Evolutionary conservation across 2,113 vertebrate species (phyloP).

Genomic region (Rhizomys pruinosus): DNA sequence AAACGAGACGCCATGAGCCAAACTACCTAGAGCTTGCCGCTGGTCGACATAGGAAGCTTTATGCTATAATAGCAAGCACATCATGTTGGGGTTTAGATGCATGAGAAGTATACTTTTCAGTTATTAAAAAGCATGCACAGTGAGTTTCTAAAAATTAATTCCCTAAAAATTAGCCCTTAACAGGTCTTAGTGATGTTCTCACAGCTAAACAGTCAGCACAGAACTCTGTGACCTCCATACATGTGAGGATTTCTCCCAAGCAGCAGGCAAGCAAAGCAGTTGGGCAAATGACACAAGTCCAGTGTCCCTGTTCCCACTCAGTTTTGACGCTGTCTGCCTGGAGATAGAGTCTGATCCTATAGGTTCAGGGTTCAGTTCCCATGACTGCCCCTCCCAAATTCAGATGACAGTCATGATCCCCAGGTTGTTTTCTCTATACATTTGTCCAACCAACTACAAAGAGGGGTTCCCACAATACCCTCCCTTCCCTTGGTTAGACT

Average conservation of each 20-base stretch:
- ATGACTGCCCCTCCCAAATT: neutral
- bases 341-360: neutral
- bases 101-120: neutral
- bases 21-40: neutral
- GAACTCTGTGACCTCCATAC: neutral
- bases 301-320: neutral
- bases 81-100: neutral
- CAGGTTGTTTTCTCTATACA: neutral
- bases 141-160: neutral
- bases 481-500: neutral
- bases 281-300: neutral
- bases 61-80: neutral
- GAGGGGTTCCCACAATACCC: neutral
- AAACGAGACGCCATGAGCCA: neutral
- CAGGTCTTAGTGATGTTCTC: neutral
- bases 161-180: neutral
- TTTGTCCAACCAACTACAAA: neutral
- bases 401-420: neutral
- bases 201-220: neutral
- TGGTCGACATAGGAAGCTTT: neutral
- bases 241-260: neutral
- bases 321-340: neutral
- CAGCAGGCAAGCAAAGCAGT: neutral
- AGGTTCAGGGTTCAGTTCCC: neutral
- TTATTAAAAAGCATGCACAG: neutral